Evolutionary conservation across 2,888 invertebrate genomes (phyloP), one percentile per base, ranked within the genome.

Genomic region (Platycnemis pennipes): DNA sequence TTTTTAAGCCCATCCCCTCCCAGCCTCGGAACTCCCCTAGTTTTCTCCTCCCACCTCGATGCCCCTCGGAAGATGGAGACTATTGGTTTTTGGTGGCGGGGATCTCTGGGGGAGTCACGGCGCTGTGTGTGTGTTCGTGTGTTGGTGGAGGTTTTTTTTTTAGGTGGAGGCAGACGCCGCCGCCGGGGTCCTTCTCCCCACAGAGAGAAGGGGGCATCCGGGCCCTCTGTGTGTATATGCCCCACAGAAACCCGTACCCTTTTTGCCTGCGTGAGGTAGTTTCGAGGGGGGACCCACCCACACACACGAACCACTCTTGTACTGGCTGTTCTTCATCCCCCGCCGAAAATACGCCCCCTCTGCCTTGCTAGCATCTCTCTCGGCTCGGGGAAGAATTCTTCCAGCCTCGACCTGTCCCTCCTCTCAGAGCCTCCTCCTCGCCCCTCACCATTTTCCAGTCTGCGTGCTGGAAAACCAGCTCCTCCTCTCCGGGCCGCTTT

Each of bases 371-470:
- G 63, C 63, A 63, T 63, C 63, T 26, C 19, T 22, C 63, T 63
- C 16, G 53, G 53, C 53, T 53, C 53, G 4, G 53, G 53, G 53
- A 63, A 63, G 63, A 63, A 63, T 63, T 46, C 77, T 56, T 63
- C 89, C 42, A 94, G 94, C 88, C 94, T 94, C 94, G 94, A 94
- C 94, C 88, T 94, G 88, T 95, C 95, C 95, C 95, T 95, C 95
- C 95, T 95, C 95, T 95, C 95, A 95, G 95, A 95, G 95, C 95
- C 95, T 95, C 95, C 95, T 95, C n/a, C n/a, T 95, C 95, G 95
- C 95, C 95, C 95, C 95, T 95, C 94, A 95, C 94, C n/a, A n/a
- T n/a, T n/a, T 94, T 94, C 94, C 94, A 94, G 94, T 94, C 94
- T 94, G 94, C 94, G 91, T 94, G 94, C 95, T 94, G n/a, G n/a